Evolutionary conservation across 2,888 invertebrate species (phyloP).

Genomic region (Cheilosia variabilis): DNA sequence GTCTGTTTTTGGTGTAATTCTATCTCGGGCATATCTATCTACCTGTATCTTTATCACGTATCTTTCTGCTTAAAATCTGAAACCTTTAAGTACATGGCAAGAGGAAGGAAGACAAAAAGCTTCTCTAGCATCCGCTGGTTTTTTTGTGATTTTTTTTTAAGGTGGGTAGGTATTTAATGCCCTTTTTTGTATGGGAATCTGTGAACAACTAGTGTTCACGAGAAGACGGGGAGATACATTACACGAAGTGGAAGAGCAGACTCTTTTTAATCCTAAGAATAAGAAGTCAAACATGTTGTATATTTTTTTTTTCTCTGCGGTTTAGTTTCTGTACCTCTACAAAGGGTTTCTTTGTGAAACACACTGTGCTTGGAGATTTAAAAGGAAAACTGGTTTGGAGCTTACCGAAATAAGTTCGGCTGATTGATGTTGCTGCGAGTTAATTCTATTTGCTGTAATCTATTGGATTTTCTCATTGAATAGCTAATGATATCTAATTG

Average conservation of each 20-base stretch:
- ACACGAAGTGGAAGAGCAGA: slow-evolving; percentile 2
- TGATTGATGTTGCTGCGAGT: neutral
- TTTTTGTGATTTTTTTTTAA: slow-evolving; percentile 3
- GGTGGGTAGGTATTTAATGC: slow-evolving; percentile 21
- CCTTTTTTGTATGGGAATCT: slow-evolving; percentile 17
- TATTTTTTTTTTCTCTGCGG: slow-evolving; percentile 3
- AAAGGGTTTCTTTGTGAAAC: slow-evolving; percentile 15
- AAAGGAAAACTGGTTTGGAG: slow-evolving; percentile 27
- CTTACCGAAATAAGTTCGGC: slow-evolving; percentile 8
- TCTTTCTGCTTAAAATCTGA: slow-evolving; percentile 51
- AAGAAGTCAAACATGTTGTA: slow-evolving; percentile 44
- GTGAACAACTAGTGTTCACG: slow-evolving; percentile 17
- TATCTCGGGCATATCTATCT: slow-evolving; percentile 58
- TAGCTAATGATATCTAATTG: neutral
- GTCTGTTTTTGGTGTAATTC: slow-evolving; percentile 62
- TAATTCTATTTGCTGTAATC: neutral
- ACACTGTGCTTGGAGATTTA: neutral
- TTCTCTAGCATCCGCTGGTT: slow-evolving; percentile 47
- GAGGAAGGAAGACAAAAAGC: slow-evolving; percentile 40
- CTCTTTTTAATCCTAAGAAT: slow-evolving; percentile 33
- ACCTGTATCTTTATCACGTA: slow-evolving; percentile 63
- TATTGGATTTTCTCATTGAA: slow-evolving; percentile 1
- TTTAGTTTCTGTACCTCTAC: slow-evolving; percentile 15
- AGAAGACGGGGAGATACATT: slow-evolving; percentile 27
- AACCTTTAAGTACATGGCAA: slow-evolving; percentile 35